Percentiles rank a stretch among this genome's conserved stretches.
These are phyloP conservation scores for Rachycentron canadum DNA, from an alignment of 2,797 vertebrate species.

Conservation along the genomic window DNA sequence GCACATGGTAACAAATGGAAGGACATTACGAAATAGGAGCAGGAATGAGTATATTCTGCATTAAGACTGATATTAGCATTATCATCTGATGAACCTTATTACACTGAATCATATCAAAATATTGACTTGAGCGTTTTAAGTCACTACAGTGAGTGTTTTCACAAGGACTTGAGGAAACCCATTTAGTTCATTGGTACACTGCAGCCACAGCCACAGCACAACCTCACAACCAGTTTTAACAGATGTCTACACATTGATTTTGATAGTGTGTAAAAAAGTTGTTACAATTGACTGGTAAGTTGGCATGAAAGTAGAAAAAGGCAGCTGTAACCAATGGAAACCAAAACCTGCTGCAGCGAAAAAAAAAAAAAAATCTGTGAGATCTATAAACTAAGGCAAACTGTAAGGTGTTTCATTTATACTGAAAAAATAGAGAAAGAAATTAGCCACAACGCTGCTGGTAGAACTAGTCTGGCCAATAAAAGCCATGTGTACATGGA, in stretches of 20 bases:
- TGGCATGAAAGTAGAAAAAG: background rate
- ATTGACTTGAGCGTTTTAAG: slow-evolving; percentile 10
- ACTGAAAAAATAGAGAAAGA: background rate
- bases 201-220: background rate
- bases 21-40: too few species aligned
- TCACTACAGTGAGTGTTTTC: background rate
- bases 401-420: background rate
- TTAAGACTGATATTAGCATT: background rate
- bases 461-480: background rate
- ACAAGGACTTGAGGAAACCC: background rate
- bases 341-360: background rate
- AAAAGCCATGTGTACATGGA: background rate
- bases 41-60: background rate
- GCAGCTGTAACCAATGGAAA: background rate
- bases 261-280: background rate
- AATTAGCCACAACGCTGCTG: background rate
- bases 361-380: background rate
- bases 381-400: background rate
- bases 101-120: background rate
- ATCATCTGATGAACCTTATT: slow-evolving; percentile 9
- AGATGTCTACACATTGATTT: background rate
- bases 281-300: background rate
- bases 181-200: background rate
- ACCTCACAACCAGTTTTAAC: too few species aligned
- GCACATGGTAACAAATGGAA: slow-evolving; percentile 1